Percentiles rank a stretch among this genome's conserved stretches.
Conservation (phyloP, 2,888 invertebrate genomes). For the Limnephilus lunatus region DNA sequence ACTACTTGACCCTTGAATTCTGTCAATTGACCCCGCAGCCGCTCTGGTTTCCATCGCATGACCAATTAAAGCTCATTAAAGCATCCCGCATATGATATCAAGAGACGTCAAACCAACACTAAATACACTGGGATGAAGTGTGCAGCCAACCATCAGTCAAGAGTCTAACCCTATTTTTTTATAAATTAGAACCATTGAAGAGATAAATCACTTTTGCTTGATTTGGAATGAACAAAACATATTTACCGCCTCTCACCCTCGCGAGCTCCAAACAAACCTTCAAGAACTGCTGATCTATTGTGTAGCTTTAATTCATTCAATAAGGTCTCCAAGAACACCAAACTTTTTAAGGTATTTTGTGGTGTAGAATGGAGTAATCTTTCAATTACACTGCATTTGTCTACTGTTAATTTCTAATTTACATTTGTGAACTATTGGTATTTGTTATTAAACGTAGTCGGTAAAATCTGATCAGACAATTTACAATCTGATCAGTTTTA, state of each 20-base stretch:
- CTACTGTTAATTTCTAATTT: too few species aligned
- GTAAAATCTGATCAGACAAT: too few species aligned
- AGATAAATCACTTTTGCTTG: not conserved
- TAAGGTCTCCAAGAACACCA: too few species aligned
- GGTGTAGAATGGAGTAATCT: too few species aligned
- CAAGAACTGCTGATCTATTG: too few species aligned
- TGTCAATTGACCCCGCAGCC: slow-evolving; percentile 39
- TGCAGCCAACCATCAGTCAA: not conserved
- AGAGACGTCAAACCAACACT: not conserved
- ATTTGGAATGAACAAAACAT: not conserved
- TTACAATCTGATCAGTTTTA: too few species aligned
- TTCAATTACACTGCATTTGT: too few species aligned
- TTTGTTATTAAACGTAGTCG: too few species aligned
- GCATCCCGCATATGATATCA: not conserved
- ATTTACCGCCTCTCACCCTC: not conserved
- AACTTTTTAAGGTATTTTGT: too few species aligned
- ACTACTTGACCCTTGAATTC: slow-evolving; percentile 38
- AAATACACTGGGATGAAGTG: not conserved
- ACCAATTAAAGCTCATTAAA: slow-evolving; percentile 38
- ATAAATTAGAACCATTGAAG: not conserved
- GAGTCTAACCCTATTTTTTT: not conserved
- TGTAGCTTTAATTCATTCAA: too few species aligned
- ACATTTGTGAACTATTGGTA: too few species aligned
- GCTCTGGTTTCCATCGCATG: slow-evolving; percentile 9
- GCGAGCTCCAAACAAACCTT: too few species aligned